phyloP scores from a whole-genome alignment of 2,888 invertebrate species.

The Elegia similella region DNA sequence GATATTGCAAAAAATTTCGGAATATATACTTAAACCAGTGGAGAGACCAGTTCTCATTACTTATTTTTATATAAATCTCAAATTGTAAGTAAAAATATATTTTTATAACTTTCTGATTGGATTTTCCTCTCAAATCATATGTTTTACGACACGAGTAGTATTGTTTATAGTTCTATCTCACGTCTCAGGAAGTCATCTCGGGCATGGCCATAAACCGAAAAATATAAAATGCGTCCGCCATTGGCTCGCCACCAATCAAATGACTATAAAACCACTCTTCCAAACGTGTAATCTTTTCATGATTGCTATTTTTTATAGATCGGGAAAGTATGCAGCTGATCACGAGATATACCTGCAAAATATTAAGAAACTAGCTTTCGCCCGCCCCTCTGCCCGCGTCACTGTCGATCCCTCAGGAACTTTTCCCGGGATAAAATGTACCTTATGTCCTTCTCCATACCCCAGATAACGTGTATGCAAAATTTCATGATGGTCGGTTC shows the following conservation, averaged over 20 bases:
- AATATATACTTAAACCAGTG: no score
- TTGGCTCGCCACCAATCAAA: slow-evolving; percentile 7
- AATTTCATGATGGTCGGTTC: no score
- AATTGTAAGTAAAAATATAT: background rate
- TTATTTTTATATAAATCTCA: no score
- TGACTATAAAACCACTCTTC: background rate
- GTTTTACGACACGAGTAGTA: background rate
- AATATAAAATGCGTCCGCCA: background rate
- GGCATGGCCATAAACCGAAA: background rate
- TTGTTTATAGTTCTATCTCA: slow-evolving; percentile 3
- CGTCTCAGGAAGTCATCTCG: background rate
- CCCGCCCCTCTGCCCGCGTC: no score
- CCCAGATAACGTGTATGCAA: no score
- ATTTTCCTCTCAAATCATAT: background rate
- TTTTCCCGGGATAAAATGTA: no score
- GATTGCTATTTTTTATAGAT: background rate
- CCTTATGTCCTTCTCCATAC: no score
- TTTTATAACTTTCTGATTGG: background rate
- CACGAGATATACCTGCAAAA: no score
- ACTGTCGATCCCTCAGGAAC: no score
- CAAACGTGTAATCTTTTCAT: background rate
- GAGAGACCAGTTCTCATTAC: no score
- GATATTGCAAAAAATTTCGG: no score
- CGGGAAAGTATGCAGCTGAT: background rate
- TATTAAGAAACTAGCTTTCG: no score